Percentiles rank a stretch among this genome's conserved stretches.
Conservation (phyloP, 2,113 vertebrate species). For the Coptodon bakossiorum region DNA sequence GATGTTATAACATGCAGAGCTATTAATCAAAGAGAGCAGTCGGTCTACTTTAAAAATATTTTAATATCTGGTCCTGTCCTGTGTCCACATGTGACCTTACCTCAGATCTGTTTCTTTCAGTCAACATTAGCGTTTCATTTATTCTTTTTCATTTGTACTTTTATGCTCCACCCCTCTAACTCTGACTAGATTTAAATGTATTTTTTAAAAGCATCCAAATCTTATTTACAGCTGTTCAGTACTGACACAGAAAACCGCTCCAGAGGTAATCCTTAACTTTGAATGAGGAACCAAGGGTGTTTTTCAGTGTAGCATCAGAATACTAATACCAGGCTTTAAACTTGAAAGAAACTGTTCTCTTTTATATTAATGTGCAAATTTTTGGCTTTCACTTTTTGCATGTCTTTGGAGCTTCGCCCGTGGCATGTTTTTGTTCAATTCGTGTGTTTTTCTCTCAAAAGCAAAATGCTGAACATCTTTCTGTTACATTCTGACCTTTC, state of each 20-base stretch:
- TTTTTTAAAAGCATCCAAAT: neutral
- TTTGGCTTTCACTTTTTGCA: neutral
- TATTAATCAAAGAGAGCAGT: neutral
- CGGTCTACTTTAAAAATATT: neutral
- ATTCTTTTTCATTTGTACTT: neutral
- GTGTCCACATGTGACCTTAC: neutral
- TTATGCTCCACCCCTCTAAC: neutral
- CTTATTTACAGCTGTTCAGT: neutral
- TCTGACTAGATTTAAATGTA: neutral
- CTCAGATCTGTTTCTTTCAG: neutral
- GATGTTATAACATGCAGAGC: neutral
- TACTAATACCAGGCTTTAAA: slow-evolving; percentile 17
- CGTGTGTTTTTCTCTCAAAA: neutral
- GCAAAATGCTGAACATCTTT: neutral
- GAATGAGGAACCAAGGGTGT: neutral
- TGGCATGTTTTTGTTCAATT: neutral
- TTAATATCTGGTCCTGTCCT: fast-evolving
- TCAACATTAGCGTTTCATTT: neutral
- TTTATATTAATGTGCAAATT: slow-evolving; percentile 20
- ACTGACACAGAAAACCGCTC: neutral
- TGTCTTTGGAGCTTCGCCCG: neutral
- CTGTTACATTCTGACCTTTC: neutral
- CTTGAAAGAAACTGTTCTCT: slow-evolving; percentile 9
- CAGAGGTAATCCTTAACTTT: neutral
- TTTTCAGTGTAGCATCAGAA: neutral